Percentiles rank a stretch among this genome's conserved stretches.
phyloP scores from a whole-genome alignment of 2,113 vertebrate species.

The Gymnobelideus leadbeateri region DNA sequence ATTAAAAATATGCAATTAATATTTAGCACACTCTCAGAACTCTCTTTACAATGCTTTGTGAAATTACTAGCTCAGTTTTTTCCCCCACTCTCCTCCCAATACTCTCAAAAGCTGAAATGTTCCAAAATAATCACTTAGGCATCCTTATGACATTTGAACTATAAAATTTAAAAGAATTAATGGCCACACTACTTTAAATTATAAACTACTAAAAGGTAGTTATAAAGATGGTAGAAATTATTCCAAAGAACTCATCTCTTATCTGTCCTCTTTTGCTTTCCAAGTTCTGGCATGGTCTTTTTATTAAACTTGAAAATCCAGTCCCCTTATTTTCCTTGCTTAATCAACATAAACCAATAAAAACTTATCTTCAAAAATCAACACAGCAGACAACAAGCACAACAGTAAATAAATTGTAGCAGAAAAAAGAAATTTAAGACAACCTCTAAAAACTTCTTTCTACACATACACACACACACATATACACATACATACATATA shows the following conservation, averaged over 20 bases:
- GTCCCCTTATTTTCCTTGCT: background rate
- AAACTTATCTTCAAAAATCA: conserved; percentile 39
- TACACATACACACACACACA: background rate
- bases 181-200: conserved; percentile 18
- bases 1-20: conserved; percentile 49
- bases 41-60: conserved; percentile 27
- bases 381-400: conserved; percentile 24
- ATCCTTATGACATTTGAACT: background rate
- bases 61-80: conserved; percentile 42
- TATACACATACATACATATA: no score
- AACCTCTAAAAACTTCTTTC: conserved; percentile 43
- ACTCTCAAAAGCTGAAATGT: conserved; percentile 45
- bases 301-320: background rate
- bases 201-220: conserved; percentile 53
- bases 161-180: conserved; percentile 46
- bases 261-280: background rate
- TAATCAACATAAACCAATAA: conserved; percentile 47
- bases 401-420: background rate
- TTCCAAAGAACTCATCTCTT: background rate
- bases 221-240: conserved; percentile 35
- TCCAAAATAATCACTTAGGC: background rate
- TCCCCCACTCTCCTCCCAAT: conserved; percentile 7
- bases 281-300: background rate
- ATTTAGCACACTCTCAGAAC: conserved; percentile 23
- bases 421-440: conserved; percentile 10